Percentiles rank a stretch among this genome's conserved stretches.
phyloP scores from a whole-genome alignment of 2,797 vertebrate genomes.

The Rhabdophis nuchalis region DNA sequence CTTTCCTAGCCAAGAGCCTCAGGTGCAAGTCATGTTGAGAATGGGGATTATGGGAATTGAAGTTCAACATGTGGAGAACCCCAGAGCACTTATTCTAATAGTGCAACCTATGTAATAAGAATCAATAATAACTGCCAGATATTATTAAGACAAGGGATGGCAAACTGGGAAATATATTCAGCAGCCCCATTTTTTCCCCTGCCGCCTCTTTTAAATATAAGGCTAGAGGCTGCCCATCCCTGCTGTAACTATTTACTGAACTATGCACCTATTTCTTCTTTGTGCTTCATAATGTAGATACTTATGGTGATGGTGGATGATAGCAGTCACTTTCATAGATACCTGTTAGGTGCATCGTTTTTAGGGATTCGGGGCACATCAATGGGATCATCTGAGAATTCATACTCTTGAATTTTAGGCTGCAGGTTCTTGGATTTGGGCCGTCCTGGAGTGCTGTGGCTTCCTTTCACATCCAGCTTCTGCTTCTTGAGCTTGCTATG shows the following conservation, averaged over 20 bases:
- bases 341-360: slow-evolving; percentile 98
- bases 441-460: slow-evolving; percentile 87
- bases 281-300: too few species aligned
- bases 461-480: slow-evolving; percentile 89
- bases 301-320: not conserved
- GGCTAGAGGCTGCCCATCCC: not conserved
- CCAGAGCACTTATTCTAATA: not conserved
- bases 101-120: not conserved
- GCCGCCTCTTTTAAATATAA: not conserved
- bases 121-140: not conserved
- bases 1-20: not conserved
- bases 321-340: not conserved
- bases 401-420: slow-evolving; percentile 94
- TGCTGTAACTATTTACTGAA: not conserved
- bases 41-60: not conserved
- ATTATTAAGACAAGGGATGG: not conserved
- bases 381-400: slow-evolving; percentile 93
- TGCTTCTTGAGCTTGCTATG: slow-evolving; percentile 95
- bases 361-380: slow-evolving; percentile 95
- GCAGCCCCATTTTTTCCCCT: not conserved
- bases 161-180: not conserved
- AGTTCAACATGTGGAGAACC: not conserved
- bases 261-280: not conserved
- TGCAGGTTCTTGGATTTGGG: slow-evolving; percentile 95
- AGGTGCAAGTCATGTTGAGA: not conserved